Conservation (phyloP, 2,888 invertebrate species). For the Hermodice carunculata region DNA sequence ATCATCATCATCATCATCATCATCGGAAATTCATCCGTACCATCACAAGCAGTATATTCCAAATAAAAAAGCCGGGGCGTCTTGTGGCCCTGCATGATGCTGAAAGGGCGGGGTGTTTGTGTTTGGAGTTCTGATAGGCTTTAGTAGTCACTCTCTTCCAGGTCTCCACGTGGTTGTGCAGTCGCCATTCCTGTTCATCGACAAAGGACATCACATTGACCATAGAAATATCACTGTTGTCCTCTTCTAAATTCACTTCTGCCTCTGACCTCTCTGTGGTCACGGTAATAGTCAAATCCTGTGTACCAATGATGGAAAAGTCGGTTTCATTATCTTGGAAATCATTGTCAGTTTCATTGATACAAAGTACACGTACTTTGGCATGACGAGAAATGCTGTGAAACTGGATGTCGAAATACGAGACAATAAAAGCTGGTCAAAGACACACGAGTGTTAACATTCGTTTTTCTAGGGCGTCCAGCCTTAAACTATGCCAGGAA, state of each 20-base stretch:
- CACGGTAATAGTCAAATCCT: constrained; percentile 32
- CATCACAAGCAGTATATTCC: constrained; percentile 11
- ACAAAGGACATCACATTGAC: constrained; percentile 45
- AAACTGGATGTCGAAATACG: no score
- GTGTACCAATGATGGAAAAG: no score
- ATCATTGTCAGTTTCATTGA: no score
- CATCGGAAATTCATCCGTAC: no score
- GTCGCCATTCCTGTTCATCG: constrained; percentile 62
- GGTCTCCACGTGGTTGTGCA: constrained; percentile 47
- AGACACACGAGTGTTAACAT: no score
- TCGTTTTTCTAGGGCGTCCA: no score
- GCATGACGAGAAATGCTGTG: no score
- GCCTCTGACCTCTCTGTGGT: constrained; percentile 22
- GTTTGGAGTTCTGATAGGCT: constrained; percentile 12
- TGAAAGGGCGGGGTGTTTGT: constrained; percentile 17
- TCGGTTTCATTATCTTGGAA: no score
- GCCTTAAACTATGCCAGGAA: no score
- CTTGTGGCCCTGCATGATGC: constrained; percentile 16
- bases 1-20: no score
- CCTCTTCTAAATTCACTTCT: constrained; percentile 13
- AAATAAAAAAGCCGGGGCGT: constrained; percentile 12
- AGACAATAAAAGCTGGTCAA: no score
- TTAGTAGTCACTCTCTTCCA: constrained; percentile 8
- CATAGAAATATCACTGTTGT: constrained; percentile 15
- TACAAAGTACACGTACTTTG: no score